A percentile compares a stretch with the other conserved stretches of the same genome.
Conservation (phyloP, 1,140 invertebrate genomes). For the Rhyacophila brunnea region DNA sequence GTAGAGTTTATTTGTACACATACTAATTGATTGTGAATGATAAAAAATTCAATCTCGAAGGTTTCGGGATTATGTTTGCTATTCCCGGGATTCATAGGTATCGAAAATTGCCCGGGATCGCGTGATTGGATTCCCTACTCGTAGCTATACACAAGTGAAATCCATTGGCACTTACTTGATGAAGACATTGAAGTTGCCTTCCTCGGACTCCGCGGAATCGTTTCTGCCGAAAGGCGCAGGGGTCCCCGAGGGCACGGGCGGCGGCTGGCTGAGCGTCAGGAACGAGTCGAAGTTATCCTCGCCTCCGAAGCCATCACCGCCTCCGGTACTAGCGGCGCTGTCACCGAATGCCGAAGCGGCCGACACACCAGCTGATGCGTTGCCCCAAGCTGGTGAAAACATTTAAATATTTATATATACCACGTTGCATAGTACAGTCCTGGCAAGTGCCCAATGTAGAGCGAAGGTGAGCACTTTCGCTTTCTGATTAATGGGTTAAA, state of each 20-base stretch:
- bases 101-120: no score
- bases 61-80: no score
- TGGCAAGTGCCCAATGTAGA: no score
- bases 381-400: conserved; percentile 58
- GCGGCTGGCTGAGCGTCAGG: conserved; percentile 75
- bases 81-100: no score
- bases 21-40: no score
- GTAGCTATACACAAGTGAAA: no score
- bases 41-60: no score
- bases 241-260: conserved; percentile 59
- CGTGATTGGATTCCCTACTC: no score
- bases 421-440: no score
- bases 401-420: conserved; percentile 6
- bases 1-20: no score
- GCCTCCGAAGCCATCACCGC: conserved; percentile 60
- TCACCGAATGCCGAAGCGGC: conserved; percentile 45
- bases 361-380: conserved; percentile 42
- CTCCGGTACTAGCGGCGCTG: conserved; percentile 55
- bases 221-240: conserved; percentile 57
- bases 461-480: no score
- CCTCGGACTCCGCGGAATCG: conserved; percentile 74
- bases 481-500: no score
- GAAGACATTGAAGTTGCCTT: conserved; percentile 76
- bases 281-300: conserved; percentile 82
- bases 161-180: conserved; percentile 61